A percentile compares a stretch with the other conserved stretches of the same genome.
Conservation (phyloP, 2,797 vertebrate genomes). For the Neosalanx taihuensis region DNA sequence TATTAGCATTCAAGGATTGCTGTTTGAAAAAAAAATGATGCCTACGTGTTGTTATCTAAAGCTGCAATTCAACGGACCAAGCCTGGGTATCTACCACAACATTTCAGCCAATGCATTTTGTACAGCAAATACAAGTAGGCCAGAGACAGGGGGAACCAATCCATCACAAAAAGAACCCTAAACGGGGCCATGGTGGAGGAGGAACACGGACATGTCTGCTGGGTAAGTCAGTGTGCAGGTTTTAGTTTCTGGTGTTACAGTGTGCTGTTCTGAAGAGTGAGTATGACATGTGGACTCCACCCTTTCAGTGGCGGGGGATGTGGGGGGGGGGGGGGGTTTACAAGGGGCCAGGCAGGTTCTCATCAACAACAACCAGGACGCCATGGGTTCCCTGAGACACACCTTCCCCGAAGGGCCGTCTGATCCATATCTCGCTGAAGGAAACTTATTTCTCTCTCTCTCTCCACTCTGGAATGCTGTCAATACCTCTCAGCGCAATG, state of each 20-base stretch:
- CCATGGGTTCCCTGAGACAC: background rate
- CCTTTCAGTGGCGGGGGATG: background rate
- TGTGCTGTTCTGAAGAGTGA: background rate
- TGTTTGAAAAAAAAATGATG: constrained; percentile 28
- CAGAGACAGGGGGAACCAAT: constrained; percentile 36
- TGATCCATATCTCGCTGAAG: constrained; percentile 1
- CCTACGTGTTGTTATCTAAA: constrained; percentile 28
- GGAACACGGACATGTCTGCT: constrained; percentile 3
- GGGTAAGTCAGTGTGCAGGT: background rate
- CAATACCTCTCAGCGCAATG: constrained; percentile 43
- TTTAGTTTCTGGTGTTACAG: background rate
- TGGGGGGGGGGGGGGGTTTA: too few species aligned
- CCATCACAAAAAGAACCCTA: constrained; percentile 28
- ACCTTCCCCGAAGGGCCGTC: background rate
- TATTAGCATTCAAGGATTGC: constrained; percentile 31
- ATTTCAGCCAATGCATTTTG: constrained; percentile 18
- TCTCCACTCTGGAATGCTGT: constrained; percentile 49
- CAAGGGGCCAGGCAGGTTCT: background rate
- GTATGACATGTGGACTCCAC: background rate
- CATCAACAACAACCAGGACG: background rate
- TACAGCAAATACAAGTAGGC: background rate
- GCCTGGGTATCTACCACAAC: constrained; percentile 22
- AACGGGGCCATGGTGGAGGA: background rate
- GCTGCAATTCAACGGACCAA: background rate
- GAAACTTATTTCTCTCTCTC: constrained; percentile 47